Conservation (phyloP, 2,888 invertebrate genomes). For the Mechanitis messenoides region DNA sequence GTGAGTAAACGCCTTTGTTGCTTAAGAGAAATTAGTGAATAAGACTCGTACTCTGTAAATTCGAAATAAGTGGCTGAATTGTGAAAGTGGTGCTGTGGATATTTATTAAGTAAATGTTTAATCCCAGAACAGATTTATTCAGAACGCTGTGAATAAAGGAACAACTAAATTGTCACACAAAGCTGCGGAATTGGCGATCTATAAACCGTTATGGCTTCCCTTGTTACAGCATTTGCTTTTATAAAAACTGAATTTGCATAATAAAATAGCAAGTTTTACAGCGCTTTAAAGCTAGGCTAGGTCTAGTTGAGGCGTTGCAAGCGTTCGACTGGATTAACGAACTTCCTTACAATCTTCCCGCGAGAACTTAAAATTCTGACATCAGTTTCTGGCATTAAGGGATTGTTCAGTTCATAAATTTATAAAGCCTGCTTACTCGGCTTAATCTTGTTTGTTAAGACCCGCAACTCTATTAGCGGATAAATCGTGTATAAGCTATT, state of each 20-base stretch:
- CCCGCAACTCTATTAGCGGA: constrained; percentile 62
- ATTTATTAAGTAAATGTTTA: constrained; percentile 29
- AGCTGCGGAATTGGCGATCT: constrained; percentile 24
- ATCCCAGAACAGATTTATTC: constrained; percentile 27
- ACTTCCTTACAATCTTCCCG: constrained; percentile 53
- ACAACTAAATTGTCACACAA: constrained; percentile 27
- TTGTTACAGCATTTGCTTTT: constrained; percentile 22
- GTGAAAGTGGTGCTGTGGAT: constrained; percentile 27
- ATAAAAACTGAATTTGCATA: constrained; percentile 29
- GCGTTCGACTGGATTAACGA: constrained; percentile 54
- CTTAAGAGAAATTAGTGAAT: constrained; percentile 27
- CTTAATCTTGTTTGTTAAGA: constrained; percentile 66
- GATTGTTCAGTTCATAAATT: constrained; percentile 54
- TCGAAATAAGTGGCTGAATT: constrained; percentile 26
- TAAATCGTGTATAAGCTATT: constrained; percentile 67
- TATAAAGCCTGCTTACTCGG: constrained; percentile 55
- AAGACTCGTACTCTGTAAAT: constrained; percentile 27
- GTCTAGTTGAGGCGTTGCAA: constrained; percentile 30
- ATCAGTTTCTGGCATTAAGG: constrained; percentile 62
- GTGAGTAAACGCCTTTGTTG: constrained; percentile 26
- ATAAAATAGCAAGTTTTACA: constrained; percentile 28
- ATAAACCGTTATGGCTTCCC: constrained; percentile 27
- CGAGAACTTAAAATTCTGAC: constrained; percentile 65
- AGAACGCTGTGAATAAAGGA: constrained; percentile 23
- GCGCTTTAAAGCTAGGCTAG: constrained; percentile 29